Evolutionary conservation across 2,113 vertebrate genomes (phyloP), one percentile per base, ranked within the genome.

Genomic region (Onychorhynchus coronatus): DNA sequence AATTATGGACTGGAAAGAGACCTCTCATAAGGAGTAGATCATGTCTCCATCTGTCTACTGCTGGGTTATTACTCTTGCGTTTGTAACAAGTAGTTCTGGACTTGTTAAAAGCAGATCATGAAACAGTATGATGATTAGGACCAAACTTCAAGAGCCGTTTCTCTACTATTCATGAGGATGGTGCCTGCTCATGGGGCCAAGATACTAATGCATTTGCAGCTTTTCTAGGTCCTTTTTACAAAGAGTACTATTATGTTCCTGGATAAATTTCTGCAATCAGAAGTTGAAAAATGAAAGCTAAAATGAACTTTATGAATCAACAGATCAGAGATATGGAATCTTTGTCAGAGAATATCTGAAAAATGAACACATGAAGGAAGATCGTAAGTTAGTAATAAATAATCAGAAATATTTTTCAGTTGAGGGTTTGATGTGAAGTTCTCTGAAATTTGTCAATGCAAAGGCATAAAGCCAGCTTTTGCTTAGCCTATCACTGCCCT

Each of bases 21-120:
- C 87, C 81, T 91, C 73, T 95, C 73, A 46, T 79, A 91, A 85
- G 87, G 71, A 96, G 53, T 55, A 91, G 84, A 94, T 92, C 91
- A 89, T 67, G 55, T 53, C 58, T 95, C 89, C 95, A 94, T 97
- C 95, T 96, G 96, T 79, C 74, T 95, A 73, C 28, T 82, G 74
- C 22, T 91, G 31, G 56, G 49, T 81, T 94, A 79, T 93, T 88
- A 13, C 37, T 66, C 47, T 79, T 94, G 49, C 62, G 56, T 89
- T 89, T 95, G 35, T 28, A 88, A 53, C 22, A 73, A 49, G 49
- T 82, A 46, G n/a, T 85, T 76, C 59, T 66, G 50, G 62, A 35
- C n/a, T 72, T 66, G 49, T 79, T 89, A 87, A 66, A 94, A 81
- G 25, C 84, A 82, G 18, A 82, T 35, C 30, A 70, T 30, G 15